Evolutionary conservation across 1,140 invertebrate genomes (phyloP).

Genomic region (Solenopsis invicta): DNA sequence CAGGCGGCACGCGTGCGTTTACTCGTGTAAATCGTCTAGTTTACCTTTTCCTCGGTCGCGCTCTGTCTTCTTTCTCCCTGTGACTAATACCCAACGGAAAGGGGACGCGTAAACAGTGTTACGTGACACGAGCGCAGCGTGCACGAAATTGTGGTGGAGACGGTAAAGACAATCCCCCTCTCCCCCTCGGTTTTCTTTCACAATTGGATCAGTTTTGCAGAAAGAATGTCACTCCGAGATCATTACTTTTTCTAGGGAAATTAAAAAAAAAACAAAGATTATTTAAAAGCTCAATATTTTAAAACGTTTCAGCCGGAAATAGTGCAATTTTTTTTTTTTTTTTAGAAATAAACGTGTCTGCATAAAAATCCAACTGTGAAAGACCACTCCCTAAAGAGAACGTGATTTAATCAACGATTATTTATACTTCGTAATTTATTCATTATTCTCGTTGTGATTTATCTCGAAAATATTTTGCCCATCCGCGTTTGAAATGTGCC

Average conservation of each 20-base stretch:
- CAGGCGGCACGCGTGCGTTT: slow-evolving; percentile 70
- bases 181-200: neutral
- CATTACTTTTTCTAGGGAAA: neutral
- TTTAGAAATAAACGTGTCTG: neutral
- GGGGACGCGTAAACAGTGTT: slow-evolving; percentile 57
- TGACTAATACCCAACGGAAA: slow-evolving; percentile 5
- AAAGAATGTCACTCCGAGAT: neutral
- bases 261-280: neutral
- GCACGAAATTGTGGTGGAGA: slow-evolving; percentile 29
- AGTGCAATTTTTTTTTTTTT: neutral
- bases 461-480: slow-evolving; percentile 37
- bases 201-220: neutral
- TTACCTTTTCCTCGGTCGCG: slow-evolving; percentile 64
- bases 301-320: neutral
- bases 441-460: slow-evolving; percentile 27
- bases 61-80: slow-evolving; percentile 49
- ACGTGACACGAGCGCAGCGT: slow-evolving; percentile 50
- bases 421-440: slow-evolving; percentile 43
- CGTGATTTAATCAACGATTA: neutral
- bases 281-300: neutral
- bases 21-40: slow-evolving; percentile 74
- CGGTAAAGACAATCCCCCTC: neutral
- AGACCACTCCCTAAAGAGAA: neutral
- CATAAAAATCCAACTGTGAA: neutral
- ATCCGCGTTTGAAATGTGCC: slow-evolving; percentile 15